Percentiles rank a stretch among this genome's conserved stretches.
Conservation (phyloP, 1,140 invertebrate genomes). For the Pectinophora gossypiella region DNA sequence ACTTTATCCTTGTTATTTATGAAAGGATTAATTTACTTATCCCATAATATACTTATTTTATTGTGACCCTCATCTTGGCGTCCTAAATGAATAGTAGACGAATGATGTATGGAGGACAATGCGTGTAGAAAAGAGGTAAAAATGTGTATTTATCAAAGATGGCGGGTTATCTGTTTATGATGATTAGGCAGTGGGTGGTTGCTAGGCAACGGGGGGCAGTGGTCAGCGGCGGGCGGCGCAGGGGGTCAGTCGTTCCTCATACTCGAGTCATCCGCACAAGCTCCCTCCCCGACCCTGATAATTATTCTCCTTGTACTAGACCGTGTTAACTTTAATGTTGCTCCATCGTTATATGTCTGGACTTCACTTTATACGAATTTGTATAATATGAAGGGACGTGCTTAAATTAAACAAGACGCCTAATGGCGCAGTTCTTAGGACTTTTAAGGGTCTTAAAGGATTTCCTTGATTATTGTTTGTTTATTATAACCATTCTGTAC, state of each 20-base stretch:
- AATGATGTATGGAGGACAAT: no score
- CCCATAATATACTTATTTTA: no score
- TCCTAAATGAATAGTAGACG: no score
- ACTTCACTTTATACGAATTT: neutral
- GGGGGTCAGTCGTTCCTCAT: slow-evolving; percentile 52
- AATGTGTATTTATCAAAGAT: slow-evolving; percentile 52
- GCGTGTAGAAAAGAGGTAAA: neutral
- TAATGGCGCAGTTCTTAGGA: no score
- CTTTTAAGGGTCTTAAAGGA: no score
- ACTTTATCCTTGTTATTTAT: slow-evolving; percentile 6
- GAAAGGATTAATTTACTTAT: no score
- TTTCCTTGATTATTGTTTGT: no score
- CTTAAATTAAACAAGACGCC: neutral
- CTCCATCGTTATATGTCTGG: slow-evolving; percentile 23
- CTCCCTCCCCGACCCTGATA: slow-evolving; percentile 43
- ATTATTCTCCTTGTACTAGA: slow-evolving; percentile 57
- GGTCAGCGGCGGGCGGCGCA: slow-evolving; percentile 42
- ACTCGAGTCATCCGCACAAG: slow-evolving; percentile 40
- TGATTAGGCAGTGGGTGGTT: slow-evolving; percentile 67
- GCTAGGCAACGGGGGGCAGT: slow-evolving; percentile 67
- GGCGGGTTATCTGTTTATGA: slow-evolving; percentile 73
- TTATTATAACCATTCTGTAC: no score
- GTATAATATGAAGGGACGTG: neutral
- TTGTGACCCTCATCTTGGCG: no score
- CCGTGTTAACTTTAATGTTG: slow-evolving; percentile 50